Conservation (phyloP, 2,888 invertebrate species). For the Drosophila eohydei region DNA sequence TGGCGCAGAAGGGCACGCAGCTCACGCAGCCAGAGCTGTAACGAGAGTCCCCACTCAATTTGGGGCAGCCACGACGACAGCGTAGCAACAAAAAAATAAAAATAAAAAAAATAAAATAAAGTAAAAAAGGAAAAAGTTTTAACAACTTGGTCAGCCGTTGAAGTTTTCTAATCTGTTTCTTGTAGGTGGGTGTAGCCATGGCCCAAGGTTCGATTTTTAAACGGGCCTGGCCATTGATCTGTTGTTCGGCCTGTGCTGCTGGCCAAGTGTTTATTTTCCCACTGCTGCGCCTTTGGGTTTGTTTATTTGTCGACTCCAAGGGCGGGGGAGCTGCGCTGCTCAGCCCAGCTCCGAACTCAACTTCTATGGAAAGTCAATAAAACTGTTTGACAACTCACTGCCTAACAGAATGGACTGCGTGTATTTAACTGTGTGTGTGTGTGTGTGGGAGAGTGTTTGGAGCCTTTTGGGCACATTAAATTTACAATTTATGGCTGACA, state of each 20-base stretch:
- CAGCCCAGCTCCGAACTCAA: constrained; percentile 36
- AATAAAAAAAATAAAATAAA: not conserved
- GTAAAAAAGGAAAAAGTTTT: constrained; percentile 52
- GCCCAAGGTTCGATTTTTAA: constrained; percentile 41
- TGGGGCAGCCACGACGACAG: constrained; percentile 43
- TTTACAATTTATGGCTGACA: constrained; percentile 72
- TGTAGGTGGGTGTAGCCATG: constrained; percentile 18
- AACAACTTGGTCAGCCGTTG: constrained; percentile 66
- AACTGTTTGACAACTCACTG: constrained; percentile 74
- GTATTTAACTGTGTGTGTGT: constrained; percentile 1
- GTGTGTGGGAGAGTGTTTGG: constrained; percentile 6
- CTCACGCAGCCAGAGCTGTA: constrained; percentile 10
- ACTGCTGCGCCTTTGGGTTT: constrained; percentile 46
- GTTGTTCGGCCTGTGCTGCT: constrained; percentile 21
- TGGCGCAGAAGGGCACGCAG: constrained; percentile 27
- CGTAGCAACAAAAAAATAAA: not conserved
- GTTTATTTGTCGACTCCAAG: constrained; percentile 49
- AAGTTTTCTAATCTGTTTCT: constrained; percentile 75
- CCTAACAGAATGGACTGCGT: constrained; percentile 32
- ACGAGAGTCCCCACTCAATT: constrained; percentile 54
- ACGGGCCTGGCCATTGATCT: constrained; percentile 59
- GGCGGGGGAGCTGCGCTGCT: not conserved
- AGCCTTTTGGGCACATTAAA: constrained; percentile 67
- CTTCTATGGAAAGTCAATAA: constrained; percentile 75
- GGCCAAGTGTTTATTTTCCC: constrained; percentile 71